Conservation (phyloP, 2,888 invertebrate genomes). For the Heliconius erato region DNA sequence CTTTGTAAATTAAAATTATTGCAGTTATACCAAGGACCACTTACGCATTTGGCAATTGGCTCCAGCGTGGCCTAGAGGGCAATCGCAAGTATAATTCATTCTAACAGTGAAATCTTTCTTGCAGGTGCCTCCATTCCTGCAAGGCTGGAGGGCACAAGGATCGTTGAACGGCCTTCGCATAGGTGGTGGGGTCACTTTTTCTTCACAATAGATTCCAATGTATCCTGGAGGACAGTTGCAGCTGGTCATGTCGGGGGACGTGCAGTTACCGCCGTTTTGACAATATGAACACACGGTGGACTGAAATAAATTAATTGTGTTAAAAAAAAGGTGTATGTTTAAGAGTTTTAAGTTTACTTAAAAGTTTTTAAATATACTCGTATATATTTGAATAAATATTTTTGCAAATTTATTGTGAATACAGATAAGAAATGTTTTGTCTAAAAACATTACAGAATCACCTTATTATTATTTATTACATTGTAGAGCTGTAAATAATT, state of each 20-base stretch:
- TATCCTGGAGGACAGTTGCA: constrained; percentile 85
- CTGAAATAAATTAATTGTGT: constrained; percentile 8
- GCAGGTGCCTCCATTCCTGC: constrained; percentile 93
- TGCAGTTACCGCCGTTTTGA: constrained; percentile 88
- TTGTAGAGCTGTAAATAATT: too few species aligned
- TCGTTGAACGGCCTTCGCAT: constrained; percentile 72
- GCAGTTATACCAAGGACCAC: constrained; percentile 54
- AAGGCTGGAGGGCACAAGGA: constrained; percentile 88
- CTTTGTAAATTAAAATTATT: too few species aligned
- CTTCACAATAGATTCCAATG: constrained; percentile 75
- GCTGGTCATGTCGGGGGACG: constrained; percentile 77
- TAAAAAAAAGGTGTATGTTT: too few species aligned
- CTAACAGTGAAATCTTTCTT: constrained; percentile 71
- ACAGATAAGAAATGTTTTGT: too few species aligned
- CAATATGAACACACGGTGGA: constrained; percentile 85
- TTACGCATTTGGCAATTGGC: constrained; percentile 91
- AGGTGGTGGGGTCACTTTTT: constrained; percentile 72
- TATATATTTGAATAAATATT: too few species aligned
- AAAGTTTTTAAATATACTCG: too few species aligned
- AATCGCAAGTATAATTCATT: constrained; percentile 90
- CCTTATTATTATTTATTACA: too few species aligned
- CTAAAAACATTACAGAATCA: too few species aligned
- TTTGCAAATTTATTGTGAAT: too few species aligned
- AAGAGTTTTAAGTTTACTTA: too few species aligned
- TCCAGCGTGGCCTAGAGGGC: constrained; percentile 92